Evolutionary conservation across 2,888 invertebrate genomes (phyloP).

Genomic region (Geotrupes spiniger): DNA sequence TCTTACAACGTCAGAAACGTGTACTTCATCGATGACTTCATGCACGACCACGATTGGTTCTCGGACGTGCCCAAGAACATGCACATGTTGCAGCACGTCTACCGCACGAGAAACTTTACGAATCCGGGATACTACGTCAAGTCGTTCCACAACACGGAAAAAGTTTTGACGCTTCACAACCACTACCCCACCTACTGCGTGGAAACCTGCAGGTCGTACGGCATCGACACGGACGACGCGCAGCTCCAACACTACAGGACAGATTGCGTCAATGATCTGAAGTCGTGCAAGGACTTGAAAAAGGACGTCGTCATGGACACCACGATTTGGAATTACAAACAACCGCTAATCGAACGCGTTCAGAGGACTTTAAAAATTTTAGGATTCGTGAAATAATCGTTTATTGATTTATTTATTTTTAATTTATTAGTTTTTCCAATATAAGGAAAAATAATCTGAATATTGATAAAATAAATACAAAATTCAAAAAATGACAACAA

Average conservation of each 20-base stretch:
- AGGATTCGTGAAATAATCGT: neutral
- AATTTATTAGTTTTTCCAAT: too few relatives aligned
- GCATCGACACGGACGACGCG: conserved; percentile 73
- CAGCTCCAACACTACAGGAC: conserved; percentile 88
- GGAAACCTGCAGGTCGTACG: conserved; percentile 69
- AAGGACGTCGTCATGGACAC: conserved; percentile 80
- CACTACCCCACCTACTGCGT: conserved; percentile 80
- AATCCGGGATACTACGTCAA: conserved; percentile 86
- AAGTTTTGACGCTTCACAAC: conserved; percentile 81
- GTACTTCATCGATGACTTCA: conserved; percentile 86
- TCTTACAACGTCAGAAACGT: conserved; percentile 61
- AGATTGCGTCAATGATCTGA: conserved; percentile 77
- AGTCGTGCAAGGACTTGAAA: conserved; percentile 71
- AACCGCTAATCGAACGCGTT: conserved; percentile 67
- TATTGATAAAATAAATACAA: too few relatives aligned
- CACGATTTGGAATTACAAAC: conserved; percentile 85
- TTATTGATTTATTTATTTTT: too few relatives aligned
- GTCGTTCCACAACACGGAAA: conserved; percentile 84
- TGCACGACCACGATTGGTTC: conserved; percentile 77
- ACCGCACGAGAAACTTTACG: conserved; percentile 80
- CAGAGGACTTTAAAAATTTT: neutral
- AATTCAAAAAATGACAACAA: too few relatives aligned
- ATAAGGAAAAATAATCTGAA: too few relatives aligned
- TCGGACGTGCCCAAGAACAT: conserved; percentile 70
- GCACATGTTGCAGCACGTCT: conserved; percentile 87